phyloP scores from a whole-genome alignment of 2,797 vertebrate species.

The Acrocephalus scirpaceus region DNA sequence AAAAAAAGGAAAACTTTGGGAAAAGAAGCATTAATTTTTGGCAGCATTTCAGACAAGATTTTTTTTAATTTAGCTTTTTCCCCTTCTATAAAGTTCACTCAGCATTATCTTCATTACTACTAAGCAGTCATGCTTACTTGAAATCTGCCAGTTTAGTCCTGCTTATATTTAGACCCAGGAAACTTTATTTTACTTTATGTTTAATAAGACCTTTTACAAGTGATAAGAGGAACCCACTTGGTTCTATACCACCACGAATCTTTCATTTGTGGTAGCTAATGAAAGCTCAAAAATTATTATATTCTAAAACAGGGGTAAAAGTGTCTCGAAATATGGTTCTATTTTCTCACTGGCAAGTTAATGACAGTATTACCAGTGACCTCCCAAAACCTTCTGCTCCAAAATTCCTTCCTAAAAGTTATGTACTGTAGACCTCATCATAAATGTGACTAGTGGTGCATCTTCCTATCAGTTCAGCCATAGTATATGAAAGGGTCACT shows the following conservation, averaged over 20 bases:
- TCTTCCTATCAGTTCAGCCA: not conserved
- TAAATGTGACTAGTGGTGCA: not conserved
- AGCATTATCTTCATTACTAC: slow-evolving; percentile 47
- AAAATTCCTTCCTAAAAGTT: not conserved
- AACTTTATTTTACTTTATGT: slow-evolving; percentile 24
- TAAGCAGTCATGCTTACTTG: slow-evolving; percentile 47
- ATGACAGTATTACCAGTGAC: not conserved
- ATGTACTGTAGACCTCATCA: not conserved
- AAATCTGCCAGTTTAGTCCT: slow-evolving; percentile 36
- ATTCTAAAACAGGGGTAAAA: not conserved
- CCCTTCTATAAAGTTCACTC: slow-evolving; percentile 32
- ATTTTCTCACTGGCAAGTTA: not conserved
- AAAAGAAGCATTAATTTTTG: slow-evolving; percentile 39
- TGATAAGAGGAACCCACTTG: slow-evolving; percentile 3
- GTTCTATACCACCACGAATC: slow-evolving; percentile 24
- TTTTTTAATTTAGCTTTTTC: slow-evolving; percentile 15
- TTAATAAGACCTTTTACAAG: slow-evolving; percentile 30
- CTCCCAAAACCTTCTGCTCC: not conserved
- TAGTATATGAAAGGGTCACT: not conserved
- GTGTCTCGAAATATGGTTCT: not conserved
- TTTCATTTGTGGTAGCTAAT: slow-evolving; percentile 55
- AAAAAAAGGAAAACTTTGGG: not conserved
- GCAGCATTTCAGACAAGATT: slow-evolving; percentile 34
- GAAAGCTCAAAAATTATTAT: slow-evolving; percentile 28
- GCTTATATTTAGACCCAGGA: slow-evolving; percentile 46